Base-by-base conservation (phyloP, 2,888 invertebrate species). In the Xiphydria camelus region DNA sequence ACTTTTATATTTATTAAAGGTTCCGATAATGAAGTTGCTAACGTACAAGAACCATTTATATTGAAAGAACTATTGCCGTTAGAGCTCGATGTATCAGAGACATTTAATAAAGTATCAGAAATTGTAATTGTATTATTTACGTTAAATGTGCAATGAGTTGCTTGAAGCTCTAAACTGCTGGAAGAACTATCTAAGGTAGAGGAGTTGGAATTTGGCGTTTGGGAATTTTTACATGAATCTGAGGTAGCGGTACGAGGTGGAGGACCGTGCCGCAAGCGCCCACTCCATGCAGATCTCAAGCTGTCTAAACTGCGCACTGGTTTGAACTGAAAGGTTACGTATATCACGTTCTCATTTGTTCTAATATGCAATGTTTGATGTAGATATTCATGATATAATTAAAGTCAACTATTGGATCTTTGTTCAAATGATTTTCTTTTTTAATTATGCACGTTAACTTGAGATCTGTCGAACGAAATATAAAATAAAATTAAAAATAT, bases 241-340 rank as follows among this genome's bases (percentile, higher is more conserved):
- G 57, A 53, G 45, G 64, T 57, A 57, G 61, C 50, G 51, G 63
- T 56, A 61, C 59, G 59, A 57, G 66, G 68, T 56, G 61, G 65
- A 57, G 71, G 67, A 51, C 69, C 68, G 64, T 71, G 68, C 59
- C 73, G 67, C 57, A 65, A 62, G 57, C 70, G 70, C 62, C 73
- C 70, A 65, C 64, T 71, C 73, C 70, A 73, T 66, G 68, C 70
- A 61, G 69, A 61, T 62, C 71, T 69, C 63, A 81, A 81, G 75
- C 80, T 81, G 75, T 82, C 82, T 75, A 82, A 77, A 72, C 82
- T 82, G 66, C 82, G 77, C 49, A 82, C 81, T 59, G 82, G 82
- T 73, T 82, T 82, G 73, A 82, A 75, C 82, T 82, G 80, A 62
- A 79, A 78, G 49, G 58, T 62, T 62, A 64, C 57, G 61, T 64